These are phyloP conservation scores for Subacronicta megacephala DNA, from an alignment of 2,888 invertebrate genomes.

Conservation along the genomic window DNA sequence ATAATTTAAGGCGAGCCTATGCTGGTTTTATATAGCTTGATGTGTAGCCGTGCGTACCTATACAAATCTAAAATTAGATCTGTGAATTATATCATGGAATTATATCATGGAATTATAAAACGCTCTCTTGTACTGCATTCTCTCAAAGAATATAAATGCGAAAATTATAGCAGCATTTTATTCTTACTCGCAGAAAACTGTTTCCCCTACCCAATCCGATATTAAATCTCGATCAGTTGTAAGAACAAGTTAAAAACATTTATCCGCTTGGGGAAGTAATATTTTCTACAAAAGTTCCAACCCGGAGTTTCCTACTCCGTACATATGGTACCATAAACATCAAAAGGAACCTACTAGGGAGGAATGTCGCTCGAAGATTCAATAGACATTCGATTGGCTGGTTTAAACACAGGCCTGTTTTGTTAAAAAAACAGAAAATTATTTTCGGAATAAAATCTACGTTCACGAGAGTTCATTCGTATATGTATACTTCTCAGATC, in stretches of 20 bases:
- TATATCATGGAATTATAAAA: background rate
- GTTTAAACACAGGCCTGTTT: background rate
- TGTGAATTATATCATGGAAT: too few relatives aligned
- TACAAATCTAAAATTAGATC: background rate
- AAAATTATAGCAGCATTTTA: slow-evolving; percentile 36
- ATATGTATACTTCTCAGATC: too few relatives aligned
- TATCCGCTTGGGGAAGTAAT: slow-evolving; percentile 26
- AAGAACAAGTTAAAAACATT: slow-evolving; percentile 38
- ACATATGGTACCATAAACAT: slow-evolving; percentile 23
- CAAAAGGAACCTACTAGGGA: slow-evolving; percentile 1
- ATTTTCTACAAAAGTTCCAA: slow-evolving; percentile 25
- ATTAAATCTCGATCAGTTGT: slow-evolving; percentile 40
- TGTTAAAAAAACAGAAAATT: background rate
- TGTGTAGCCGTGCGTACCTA: too few relatives aligned
- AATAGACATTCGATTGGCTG: slow-evolving; percentile 6
- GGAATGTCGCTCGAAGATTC: slow-evolving; percentile 4
- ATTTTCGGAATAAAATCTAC: background rate
- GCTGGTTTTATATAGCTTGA: too few relatives aligned
- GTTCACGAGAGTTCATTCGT: too few relatives aligned
- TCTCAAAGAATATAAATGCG: slow-evolving; percentile 19
- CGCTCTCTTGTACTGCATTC: background rate
- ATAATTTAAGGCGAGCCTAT: too few relatives aligned
- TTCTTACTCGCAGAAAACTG: slow-evolving; percentile 25
- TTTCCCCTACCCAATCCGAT: slow-evolving; percentile 40
- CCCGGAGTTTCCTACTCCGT: slow-evolving; percentile 10